These are phyloP conservation scores for Ciconia maguari DNA, from an alignment of 2,113 vertebrate species.

Conservation along the genomic window DNA sequence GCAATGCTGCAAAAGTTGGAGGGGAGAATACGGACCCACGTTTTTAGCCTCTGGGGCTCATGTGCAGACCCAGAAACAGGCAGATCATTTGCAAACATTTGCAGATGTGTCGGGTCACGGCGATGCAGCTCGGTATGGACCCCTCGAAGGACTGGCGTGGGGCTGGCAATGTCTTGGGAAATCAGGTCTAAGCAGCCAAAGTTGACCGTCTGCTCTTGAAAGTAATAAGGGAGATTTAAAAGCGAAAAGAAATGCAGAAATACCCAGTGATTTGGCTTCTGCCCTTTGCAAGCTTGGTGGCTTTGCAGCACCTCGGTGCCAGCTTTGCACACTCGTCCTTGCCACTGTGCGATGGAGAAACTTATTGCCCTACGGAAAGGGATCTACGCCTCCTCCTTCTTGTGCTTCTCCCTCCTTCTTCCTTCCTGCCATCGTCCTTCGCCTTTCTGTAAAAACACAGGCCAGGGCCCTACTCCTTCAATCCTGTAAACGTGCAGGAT, in stretches of 20 bases:
- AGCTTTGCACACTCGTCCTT: background rate
- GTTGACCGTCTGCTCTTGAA: background rate
- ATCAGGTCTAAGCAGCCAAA: background rate
- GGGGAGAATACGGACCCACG: accelerated
- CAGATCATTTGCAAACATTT: background rate
- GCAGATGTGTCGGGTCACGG: accelerated
- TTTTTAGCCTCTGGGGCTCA: background rate
- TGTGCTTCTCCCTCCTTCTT: background rate
- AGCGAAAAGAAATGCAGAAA: background rate
- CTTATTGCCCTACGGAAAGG: background rate
- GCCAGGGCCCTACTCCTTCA: background rate
- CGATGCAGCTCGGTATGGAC: accelerated
- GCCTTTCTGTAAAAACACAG: background rate
- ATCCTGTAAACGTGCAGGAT: background rate
- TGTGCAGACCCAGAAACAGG: accelerated
- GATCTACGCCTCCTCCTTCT: background rate
- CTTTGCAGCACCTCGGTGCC: background rate
- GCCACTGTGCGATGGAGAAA: accelerated
- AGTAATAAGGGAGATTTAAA: background rate
- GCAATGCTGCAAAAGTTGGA: background rate
- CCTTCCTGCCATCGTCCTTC: background rate
- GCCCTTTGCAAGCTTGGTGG: background rate
- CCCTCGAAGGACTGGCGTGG: accelerated
- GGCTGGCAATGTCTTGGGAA: background rate
- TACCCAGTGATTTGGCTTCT: background rate